A percentile compares a stretch with the other conserved stretches of the same genome.
phyloP scores from a whole-genome alignment of 1,140 invertebrate genomes.

The Hypsibius dujardini region DNA sequence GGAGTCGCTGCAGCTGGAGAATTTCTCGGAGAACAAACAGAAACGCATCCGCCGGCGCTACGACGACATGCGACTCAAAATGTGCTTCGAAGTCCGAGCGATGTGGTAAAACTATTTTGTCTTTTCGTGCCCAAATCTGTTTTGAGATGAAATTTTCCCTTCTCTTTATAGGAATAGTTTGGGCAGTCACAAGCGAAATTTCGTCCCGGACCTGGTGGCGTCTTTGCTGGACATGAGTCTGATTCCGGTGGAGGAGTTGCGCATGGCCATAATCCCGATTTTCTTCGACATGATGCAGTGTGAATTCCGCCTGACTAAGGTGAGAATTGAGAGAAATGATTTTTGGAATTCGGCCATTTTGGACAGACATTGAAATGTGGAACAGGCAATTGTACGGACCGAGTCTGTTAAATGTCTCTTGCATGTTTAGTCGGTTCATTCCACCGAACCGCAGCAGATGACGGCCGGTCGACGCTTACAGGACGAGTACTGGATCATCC shows the following conservation, averaged over 20 bases:
- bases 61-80: conserved; percentile 69
- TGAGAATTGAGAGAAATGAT: neutral
- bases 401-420: too few relatives aligned
- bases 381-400: too few relatives aligned
- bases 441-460: too few relatives aligned
- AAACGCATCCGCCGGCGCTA: conserved; percentile 51
- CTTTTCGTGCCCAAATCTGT: too few relatives aligned
- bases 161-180: conserved; percentile 44
- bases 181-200: conserved; percentile 61
- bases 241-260: conserved; percentile 63
- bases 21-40: conserved; percentile 52
- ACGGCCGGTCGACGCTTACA: neutral
- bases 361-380: too few relatives aligned
- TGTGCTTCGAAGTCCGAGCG: conserved; percentile 57
- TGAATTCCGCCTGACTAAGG: conserved; percentile 43
- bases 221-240: conserved; percentile 84
- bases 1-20: conserved; percentile 63
- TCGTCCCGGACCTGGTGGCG: conserved; percentile 70
- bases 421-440: too few relatives aligned
- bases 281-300: conserved; percentile 98
- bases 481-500: neutral
- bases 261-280: conserved; percentile 75
- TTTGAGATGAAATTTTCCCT: too few relatives aligned
- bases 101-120: conserved; percentile 47
- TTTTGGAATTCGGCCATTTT: too few relatives aligned